These are phyloP conservation scores for Conchocele bisecta DNA, from an alignment of 2,888 invertebrate species.

Conservation along the genomic window DNA sequence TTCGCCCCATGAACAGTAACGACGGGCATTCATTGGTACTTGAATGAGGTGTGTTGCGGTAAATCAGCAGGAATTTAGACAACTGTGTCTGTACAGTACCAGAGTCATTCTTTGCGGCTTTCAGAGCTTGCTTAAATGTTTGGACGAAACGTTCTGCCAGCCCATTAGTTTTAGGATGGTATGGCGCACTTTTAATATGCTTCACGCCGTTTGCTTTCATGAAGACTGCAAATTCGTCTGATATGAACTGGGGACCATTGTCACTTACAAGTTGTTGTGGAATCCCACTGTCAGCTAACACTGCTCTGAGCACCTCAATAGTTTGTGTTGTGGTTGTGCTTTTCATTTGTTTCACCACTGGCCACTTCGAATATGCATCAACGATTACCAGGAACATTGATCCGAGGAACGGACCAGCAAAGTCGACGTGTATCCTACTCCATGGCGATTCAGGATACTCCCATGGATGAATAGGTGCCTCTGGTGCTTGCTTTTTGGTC, in stretches of 20 bases:
- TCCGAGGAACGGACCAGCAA: conserved; percentile 77
- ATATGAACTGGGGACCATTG: conserved; percentile 55
- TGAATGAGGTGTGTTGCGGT: conserved; percentile 17
- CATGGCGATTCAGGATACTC: conserved; percentile 69
- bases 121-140: conserved; percentile 55
- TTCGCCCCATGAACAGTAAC: conserved; percentile 42
- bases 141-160: conserved; percentile 57
- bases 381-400: conserved; percentile 78
- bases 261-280: conserved; percentile 47
- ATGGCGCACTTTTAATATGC: conserved; percentile 48
- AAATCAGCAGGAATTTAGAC: conserved; percentile 24
- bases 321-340: conserved; percentile 41
- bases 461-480: conserved; percentile 70
- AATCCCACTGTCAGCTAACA: conserved; percentile 52
- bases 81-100: conserved; percentile 19
- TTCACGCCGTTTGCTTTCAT: conserved; percentile 48
- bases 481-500: conserved; percentile 45
- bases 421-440: conserved; percentile 83
- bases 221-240: conserved; percentile 49
- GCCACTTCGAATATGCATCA: conserved; percentile 83
- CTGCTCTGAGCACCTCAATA: conserved; percentile 42
- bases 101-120: conserved; percentile 7
- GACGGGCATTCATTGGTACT: conserved; percentile 29
- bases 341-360: conserved; percentile 73
- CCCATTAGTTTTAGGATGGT: conserved; percentile 58